Conservation (phyloP, 2,113 vertebrate genomes). For the Ellobius talpinus region DNA sequence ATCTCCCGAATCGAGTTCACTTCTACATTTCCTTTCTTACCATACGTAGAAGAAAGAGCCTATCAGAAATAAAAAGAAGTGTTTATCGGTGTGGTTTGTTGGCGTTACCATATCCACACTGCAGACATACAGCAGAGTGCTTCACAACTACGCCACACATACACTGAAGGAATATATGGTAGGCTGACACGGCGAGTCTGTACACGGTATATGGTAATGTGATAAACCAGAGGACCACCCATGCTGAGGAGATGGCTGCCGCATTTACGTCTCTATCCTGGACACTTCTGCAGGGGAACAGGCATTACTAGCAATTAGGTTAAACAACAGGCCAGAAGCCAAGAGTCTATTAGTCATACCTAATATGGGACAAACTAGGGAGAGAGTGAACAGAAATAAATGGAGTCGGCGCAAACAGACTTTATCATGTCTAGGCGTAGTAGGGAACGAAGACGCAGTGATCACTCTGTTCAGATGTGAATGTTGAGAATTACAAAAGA, state of each 20-base stretch:
- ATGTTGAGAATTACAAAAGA: neutral
- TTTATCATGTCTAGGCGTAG: neutral
- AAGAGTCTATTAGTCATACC: neutral
- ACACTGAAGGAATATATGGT: neutral
- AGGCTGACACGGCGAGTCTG: neutral
- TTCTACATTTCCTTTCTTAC: neutral
- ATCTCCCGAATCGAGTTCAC: accelerated
- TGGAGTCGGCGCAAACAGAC: neutral
- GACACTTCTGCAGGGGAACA: neutral
- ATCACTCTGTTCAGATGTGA: neutral
- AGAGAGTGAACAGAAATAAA: neutral
- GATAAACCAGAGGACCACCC: neutral
- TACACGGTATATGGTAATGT: neutral
- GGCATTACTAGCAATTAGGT: neutral
- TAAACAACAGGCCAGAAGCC: neutral
- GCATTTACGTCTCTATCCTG: neutral
- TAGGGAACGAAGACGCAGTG: neutral
- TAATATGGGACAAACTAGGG: neutral
- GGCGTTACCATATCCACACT: neutral
- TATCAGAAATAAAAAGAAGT: neutral
- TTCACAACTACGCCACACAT: neutral
- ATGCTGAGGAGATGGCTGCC: neutral
- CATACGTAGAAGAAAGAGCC: neutral
- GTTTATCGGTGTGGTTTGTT: neutral
- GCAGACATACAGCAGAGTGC: neutral